Percentiles rank a stretch among this genome's conserved stretches.
Evolutionary conservation across 1,140 invertebrate genomes (phyloP).

Genomic region (Drosophila rhopaloa): DNA sequence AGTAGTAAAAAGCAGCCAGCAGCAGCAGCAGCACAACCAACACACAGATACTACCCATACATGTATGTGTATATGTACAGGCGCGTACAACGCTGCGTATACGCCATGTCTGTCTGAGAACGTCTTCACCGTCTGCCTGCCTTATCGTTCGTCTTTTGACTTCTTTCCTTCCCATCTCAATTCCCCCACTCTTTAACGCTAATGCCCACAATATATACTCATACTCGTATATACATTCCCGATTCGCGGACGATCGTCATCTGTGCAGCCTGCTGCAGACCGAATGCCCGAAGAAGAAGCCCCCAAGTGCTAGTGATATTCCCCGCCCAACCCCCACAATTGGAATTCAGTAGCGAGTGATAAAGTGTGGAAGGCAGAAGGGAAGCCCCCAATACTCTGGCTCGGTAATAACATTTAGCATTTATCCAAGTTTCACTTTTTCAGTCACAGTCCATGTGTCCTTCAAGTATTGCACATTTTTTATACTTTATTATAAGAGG

Average conservation of each 20-base stretch:
- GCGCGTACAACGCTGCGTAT: conserved; percentile 69
- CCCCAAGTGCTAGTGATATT: conserved; percentile 17
- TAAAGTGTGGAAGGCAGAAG: conserved; percentile 1
- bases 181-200: conserved; percentile 21
- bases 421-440: not conserved
- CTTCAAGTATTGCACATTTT: not conserved
- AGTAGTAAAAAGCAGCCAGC: conserved; percentile 45
- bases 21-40: conserved; percentile 24
- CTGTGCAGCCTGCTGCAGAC: conserved; percentile 41
- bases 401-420: not conserved
- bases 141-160: conserved; percentile 47
- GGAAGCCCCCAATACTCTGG: not conserved
- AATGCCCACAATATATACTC: conserved; percentile 18
- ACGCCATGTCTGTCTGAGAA: conserved; percentile 62
- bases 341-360: conserved; percentile 31
- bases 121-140: conserved; percentile 23
- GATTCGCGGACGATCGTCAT: conserved; percentile 39
- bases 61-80: conserved; percentile 2
- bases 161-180: conserved; percentile 12
- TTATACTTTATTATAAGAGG: too few relatives aligned
- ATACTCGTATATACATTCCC: conserved; percentile 8
- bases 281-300: conserved; percentile 5
- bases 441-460: too few relatives aligned
- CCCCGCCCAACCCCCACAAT: conserved; percentile 2
- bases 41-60: conserved; percentile 27